Conservation (phyloP, 1,140 invertebrate species). For the Zaprionus africanus region DNA sequence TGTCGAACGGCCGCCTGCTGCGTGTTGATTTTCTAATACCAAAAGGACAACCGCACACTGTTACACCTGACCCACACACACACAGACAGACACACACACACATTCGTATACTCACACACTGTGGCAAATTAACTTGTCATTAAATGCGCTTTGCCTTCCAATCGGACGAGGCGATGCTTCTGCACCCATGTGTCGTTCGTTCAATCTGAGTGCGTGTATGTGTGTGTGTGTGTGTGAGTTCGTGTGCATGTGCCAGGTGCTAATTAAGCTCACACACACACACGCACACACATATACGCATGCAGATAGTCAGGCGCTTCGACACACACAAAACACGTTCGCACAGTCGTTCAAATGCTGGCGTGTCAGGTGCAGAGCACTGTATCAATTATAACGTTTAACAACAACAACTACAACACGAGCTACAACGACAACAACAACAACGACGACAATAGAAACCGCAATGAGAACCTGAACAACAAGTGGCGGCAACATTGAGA, state of each 20-base stretch:
- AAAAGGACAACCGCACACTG: constrained; percentile 28
- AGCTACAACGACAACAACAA: constrained; percentile 20
- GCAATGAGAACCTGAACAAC: constrained; percentile 19
- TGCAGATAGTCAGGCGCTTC: constrained; percentile 4
- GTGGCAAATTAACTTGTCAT: constrained; percentile 70
- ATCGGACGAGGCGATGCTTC: constrained; percentile 8
- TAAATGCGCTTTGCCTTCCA: constrained; percentile 51
- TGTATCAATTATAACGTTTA: constrained; percentile 59
- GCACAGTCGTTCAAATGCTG: constrained; percentile 1
- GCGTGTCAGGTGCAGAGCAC: constrained; percentile 54
- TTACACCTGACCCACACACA: constrained; percentile 12
- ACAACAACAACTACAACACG: constrained; percentile 19
- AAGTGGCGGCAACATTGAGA: constrained; percentile 34
- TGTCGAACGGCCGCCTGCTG: constrained; percentile 44
- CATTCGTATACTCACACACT: background rate
- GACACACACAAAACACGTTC: background rate
- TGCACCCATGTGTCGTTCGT: constrained; percentile 15
- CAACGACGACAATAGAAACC: constrained; percentile 20
- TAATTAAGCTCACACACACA: constrained; percentile 61
- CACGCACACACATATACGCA: background rate
- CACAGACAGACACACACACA: constrained; percentile 1
- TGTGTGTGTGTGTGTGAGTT: background rate
- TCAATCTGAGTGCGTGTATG: background rate
- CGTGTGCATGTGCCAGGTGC: constrained; percentile 61
- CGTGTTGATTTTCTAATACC: constrained; percentile 60